Evolutionary conservation across 2,888 invertebrate genomes (phyloP).

Genomic region (Diarsia mendica): DNA sequence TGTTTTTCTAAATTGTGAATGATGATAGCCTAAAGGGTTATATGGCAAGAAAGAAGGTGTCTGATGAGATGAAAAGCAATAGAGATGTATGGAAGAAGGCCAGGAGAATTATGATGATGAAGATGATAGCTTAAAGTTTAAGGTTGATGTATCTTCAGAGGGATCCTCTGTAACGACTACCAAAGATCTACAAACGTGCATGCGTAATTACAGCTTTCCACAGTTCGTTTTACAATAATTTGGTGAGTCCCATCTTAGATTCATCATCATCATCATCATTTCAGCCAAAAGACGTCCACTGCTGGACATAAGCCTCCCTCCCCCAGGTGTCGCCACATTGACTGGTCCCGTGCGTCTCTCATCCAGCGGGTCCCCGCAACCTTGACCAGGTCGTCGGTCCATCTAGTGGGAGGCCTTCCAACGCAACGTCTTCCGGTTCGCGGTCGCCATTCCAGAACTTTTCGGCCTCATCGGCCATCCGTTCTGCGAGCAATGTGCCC

Average conservation of each 20-base stretch:
- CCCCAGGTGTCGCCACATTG: too few relatives aligned
- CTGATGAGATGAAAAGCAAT: background rate
- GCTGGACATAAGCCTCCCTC: too few relatives aligned
- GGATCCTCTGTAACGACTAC: background rate
- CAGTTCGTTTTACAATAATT: slow-evolving; percentile 65
- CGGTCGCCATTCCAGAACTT: too few relatives aligned
- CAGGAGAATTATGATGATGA: background rate
- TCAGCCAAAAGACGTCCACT: too few relatives aligned
- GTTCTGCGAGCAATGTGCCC: too few relatives aligned
- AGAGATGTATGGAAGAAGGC: background rate
- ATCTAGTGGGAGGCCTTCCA: too few relatives aligned
- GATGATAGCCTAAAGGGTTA: background rate
- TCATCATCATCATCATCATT: too few relatives aligned
- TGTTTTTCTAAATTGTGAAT: background rate
- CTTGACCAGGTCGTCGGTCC: too few relatives aligned
- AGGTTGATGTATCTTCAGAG: background rate
- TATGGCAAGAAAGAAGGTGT: background rate
- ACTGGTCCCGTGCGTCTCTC: too few relatives aligned
- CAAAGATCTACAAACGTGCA: background rate
- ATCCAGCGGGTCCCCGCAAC: too few relatives aligned
- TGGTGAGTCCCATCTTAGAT: slow-evolving; percentile 73
- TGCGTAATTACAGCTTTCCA: background rate
- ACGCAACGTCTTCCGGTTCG: too few relatives aligned
- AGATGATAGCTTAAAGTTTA: background rate
- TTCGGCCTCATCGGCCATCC: too few relatives aligned